Percentiles rank a stretch among this genome's conserved stretches.
These are phyloP conservation scores for Pseudotriccus pelzelni DNA, from an alignment of 2,797 vertebrate species.

Conservation along the genomic window DNA sequence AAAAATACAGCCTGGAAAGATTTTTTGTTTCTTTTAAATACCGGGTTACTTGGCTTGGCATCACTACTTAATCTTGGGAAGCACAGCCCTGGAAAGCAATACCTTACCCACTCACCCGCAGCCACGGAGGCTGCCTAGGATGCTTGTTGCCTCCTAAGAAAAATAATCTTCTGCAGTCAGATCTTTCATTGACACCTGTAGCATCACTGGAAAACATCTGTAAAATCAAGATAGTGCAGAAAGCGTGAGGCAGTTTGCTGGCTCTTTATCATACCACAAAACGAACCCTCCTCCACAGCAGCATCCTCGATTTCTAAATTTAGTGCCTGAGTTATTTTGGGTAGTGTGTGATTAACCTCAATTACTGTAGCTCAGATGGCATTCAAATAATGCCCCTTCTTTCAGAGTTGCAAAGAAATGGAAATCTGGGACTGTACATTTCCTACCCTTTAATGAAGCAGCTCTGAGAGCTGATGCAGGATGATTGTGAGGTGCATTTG, in stretches of 20 bases:
- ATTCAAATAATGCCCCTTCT: conserved; percentile 18
- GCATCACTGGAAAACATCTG: conserved; percentile 20
- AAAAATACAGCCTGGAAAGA: neutral
- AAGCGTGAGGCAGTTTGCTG: neutral
- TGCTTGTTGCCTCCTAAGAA: neutral
- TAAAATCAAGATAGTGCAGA: neutral
- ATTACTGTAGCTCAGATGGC: conserved; percentile 21
- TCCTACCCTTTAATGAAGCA: neutral
- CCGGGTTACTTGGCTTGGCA: neutral
- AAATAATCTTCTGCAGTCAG: neutral
- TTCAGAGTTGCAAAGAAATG: conserved; percentile 1
- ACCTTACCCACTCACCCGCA: neutral
- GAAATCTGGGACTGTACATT: neutral
- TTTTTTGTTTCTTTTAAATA: neutral
- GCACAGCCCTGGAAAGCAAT: neutral
- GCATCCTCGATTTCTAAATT: conserved; percentile 38
- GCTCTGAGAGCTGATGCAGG: neutral
- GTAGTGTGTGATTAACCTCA: conserved; percentile 56
- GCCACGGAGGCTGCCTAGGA: neutral
- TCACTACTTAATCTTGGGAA: neutral
- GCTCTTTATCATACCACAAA: neutral
- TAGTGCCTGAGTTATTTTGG: conserved; percentile 43
- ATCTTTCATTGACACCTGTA: neutral
- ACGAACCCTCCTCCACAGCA: conserved; percentile 1
- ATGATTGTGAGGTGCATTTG: neutral